A percentile compares a stretch with the other conserved stretches of the same genome.
Evolutionary conservation across 2,888 invertebrate genomes (phyloP).

Genomic region (Drosophila nr. perissopoda): DNA sequence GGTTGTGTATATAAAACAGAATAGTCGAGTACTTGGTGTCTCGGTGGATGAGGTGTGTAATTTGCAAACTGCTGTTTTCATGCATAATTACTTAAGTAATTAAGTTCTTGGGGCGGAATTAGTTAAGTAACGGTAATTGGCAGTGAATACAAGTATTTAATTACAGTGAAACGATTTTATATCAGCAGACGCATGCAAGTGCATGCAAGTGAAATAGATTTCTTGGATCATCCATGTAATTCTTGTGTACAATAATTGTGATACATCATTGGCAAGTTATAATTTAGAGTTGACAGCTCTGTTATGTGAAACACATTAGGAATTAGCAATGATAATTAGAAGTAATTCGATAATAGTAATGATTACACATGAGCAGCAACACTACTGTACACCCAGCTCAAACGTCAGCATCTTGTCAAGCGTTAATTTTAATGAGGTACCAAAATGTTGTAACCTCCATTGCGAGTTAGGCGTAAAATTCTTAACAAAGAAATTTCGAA

Average conservation of each 20-base stretch:
- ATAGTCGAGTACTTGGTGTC: background rate
- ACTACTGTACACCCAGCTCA: background rate
- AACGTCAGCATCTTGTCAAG: background rate
- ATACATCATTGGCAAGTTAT: background rate
- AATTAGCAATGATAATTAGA: too few species aligned
- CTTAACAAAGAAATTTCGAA: background rate
- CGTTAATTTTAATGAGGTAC: background rate
- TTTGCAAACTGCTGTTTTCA: conserved; percentile 9
- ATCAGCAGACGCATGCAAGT: background rate
- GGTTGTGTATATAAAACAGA: background rate
- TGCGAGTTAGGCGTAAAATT: background rate
- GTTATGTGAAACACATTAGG: too few species aligned
- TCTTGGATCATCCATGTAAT: background rate
- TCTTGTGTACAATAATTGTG: background rate
- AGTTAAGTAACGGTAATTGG: conserved; percentile 12
- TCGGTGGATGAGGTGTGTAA: background rate
- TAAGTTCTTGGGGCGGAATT: conserved; percentile 4
- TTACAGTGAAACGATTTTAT: background rate
- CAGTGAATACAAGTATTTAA: background rate
- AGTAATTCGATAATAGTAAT: background rate
- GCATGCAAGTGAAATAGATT: background rate
- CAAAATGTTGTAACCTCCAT: background rate
- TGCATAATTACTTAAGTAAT: conserved; percentile 26
- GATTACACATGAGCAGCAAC: background rate
- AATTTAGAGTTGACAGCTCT: background rate